Evolutionary conservation across 2,888 invertebrate species (phyloP), one percentile per base, ranked within the genome.

Genomic region (Pterostichus niger): DNA sequence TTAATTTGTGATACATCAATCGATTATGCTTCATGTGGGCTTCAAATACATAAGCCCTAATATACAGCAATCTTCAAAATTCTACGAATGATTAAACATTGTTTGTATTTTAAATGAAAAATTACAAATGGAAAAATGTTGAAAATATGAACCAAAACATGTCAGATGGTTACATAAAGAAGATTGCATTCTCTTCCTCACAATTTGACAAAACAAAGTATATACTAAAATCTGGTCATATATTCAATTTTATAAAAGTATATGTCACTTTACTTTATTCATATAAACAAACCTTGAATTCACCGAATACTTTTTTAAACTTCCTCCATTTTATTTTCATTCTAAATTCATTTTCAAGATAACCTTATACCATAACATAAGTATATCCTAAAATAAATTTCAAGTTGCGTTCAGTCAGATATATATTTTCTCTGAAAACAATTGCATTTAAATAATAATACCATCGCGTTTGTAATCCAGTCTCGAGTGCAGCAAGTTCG

Each of bases 381-480:
- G 59, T 31, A 11, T n/a, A 11, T 9, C 7, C 59, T 64, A 6
- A 64, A 59, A 59, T 35, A 64, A 64, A 64, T 64, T 64, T 33
- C 13, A 64, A 64, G 35, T 64, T 11, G 31, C 11, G 59, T 31
- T 59, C 24, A 24, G 24, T 24, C 24, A 2, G 24, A 24, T 24
- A 24, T n/a, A 61, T 64, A 35, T 64, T 64, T 64, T 64, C 64
- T 35, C 33, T 64, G 64, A 35, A 64, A 64, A 64, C 64, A 64
- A 64, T 64, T 64, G 64, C 35, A 64, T 64, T 64, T 64, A 64
- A 64, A 64, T 64, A 64, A 64, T 64, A 64, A 64, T 64, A 64
- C 64, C 64, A 13, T 64, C 64, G 61, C n/a, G 9, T 40, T 40
- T 40, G 40, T 40, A 7, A 40, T 9, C 40, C 40, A 40, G 40